Percentiles rank a stretch among this genome's conserved stretches.
These are phyloP conservation scores for Epicauta chinensis DNA, from an alignment of 1,140 invertebrate species.

Conservation along the genomic window DNA sequence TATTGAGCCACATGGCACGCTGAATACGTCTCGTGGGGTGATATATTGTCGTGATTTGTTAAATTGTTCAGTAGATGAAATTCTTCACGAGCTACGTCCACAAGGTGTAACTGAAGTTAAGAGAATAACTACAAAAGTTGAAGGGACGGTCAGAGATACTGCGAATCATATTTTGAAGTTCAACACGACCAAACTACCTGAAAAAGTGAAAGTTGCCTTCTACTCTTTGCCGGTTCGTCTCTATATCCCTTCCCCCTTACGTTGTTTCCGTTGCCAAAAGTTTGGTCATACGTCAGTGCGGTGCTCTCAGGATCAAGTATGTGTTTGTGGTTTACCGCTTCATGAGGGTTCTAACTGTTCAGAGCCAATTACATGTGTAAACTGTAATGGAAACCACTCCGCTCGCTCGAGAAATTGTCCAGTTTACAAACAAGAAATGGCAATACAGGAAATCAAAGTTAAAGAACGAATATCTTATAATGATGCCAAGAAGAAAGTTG, in stretches of 20 bases:
- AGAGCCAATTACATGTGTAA: too few species aligned
- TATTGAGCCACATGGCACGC: neutral
- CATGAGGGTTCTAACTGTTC: too few species aligned
- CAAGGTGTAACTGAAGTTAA: neutral
- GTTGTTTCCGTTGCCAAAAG: neutral
- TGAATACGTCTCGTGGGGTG: neutral
- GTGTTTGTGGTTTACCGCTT: too few species aligned
- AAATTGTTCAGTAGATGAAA: slow-evolving; percentile 1
- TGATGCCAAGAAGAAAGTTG: neutral
- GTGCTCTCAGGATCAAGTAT: too few species aligned
- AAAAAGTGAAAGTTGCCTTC: too few species aligned
- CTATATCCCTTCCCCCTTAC: too few species aligned
- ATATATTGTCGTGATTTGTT: neutral
- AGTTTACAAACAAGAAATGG: slow-evolving; percentile 8
- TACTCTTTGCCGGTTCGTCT: too few species aligned
- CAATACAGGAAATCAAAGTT: neutral
- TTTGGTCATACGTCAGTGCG: too few species aligned
- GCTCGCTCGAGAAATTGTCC: slow-evolving; percentile 6
- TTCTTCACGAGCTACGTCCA: neutral
- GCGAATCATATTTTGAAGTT: too few species aligned
- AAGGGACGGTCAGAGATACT: too few species aligned
- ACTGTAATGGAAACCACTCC: neutral
- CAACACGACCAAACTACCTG: too few species aligned
- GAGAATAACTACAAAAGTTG: too few species aligned
- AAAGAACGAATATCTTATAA: slow-evolving; percentile 6